Conservation (phyloP, 2,113 vertebrate genomes). For the Craseonycteris thonglongyai region DNA sequence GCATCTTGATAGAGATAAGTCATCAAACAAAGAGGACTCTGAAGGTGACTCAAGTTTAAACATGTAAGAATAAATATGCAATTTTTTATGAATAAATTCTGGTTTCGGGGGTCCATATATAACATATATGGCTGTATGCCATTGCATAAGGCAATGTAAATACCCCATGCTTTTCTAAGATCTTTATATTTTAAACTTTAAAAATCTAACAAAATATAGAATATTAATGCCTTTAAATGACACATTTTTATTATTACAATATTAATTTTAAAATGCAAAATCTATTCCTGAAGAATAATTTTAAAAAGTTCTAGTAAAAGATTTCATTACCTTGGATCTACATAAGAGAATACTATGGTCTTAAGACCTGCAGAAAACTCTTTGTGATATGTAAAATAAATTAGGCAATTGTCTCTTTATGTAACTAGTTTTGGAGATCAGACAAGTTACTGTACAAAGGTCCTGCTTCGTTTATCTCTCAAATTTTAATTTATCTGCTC, state of each 20-base stretch:
- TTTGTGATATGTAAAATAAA: not conserved
- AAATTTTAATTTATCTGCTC: not conserved
- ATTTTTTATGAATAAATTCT: too few relatives aligned
- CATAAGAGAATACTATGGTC: not conserved
- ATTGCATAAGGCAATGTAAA: not conserved
- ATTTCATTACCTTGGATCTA: not conserved
- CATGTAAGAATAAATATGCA: too few relatives aligned
- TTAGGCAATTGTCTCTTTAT: not conserved
- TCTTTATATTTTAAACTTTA: not conserved
- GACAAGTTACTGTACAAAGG: not conserved
- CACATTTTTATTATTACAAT: not conserved
- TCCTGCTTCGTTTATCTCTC: not conserved
- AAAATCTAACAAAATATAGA: not conserved
- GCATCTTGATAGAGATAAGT: too few relatives aligned
- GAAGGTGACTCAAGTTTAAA: too few relatives aligned
- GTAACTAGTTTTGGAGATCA: not conserved
- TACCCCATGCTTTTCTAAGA: not conserved
- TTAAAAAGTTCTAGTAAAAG: not conserved
- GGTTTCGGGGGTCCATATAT: too few relatives aligned
- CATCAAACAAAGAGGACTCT: too few relatives aligned
- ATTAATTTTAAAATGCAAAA: not conserved
- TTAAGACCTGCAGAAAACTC: not conserved
- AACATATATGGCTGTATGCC: not conserved
- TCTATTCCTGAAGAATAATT: not conserved
- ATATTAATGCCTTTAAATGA: not conserved